Base-by-base conservation (phyloP, 2,113 vertebrate genomes). In the Passerina amoena region DNA sequence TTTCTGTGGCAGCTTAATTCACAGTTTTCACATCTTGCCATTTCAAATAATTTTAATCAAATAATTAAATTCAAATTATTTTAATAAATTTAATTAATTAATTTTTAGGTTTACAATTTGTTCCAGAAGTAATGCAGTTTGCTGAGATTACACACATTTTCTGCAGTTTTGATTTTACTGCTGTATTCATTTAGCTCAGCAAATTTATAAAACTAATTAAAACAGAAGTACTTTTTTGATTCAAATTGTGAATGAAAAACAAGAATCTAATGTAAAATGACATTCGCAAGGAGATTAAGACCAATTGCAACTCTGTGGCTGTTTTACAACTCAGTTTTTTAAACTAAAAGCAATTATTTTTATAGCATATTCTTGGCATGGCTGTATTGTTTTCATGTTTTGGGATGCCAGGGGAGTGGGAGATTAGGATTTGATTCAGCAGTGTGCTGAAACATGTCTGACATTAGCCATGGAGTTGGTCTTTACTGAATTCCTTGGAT, bases 151-250 rank as follows among this genome's bases (percentile, higher is more conserved):
- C 14, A 20, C 86, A 71, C 72, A 61, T 90, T 94, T 92, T 90
- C 93, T 90, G 47, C 76, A 90, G 77, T 92, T 88, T 78, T 88
- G 69, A 69, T 92, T 96, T 96, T 90, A 92, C 70, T 86, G 45
- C 90, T 60, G 40, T 84, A 90, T 86, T 95, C 93, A 69, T 96
- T 91, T 90, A 92, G 90, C 93, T 94, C 76, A 94, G 94, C 94
- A 94, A 93, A 96, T 95, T 94, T 93, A 83, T 88, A 92, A 93
- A 96, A 68, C 90, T 95, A 95, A 96, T 97, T 96, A 94, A 94
- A 96, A 57, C 48, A 70, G 78, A 96, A 94, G 61, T 75, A 84
- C 86, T 96, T 88, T 87, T 90, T 75, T 44, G 95, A 76, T 82
- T 90, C 72, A n/a, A 75, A 84, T 65, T 84, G 64, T 71, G 88